Conservation (phyloP, 2,113 vertebrate species). For the Ceyx cyanopectus region DNA sequence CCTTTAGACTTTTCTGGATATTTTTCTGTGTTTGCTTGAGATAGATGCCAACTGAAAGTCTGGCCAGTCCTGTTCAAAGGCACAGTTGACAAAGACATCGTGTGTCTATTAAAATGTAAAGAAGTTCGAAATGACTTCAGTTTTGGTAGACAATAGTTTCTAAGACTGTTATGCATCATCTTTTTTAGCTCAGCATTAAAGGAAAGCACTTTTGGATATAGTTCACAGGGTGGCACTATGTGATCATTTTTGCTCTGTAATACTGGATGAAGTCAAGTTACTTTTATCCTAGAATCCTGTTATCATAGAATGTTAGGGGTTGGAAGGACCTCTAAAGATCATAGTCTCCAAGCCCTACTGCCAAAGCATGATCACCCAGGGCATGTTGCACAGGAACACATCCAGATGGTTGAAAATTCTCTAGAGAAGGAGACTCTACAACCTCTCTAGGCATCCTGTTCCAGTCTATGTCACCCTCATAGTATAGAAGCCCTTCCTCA, state of each 20-base stretch:
- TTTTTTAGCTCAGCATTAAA: background rate
- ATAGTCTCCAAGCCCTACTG: too few relatives aligned
- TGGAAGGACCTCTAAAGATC: too few relatives aligned
- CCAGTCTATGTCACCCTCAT: too few relatives aligned
- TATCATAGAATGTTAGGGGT: too few relatives aligned
- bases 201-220: background rate
- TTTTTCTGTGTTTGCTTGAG: background rate
- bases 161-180: background rate
- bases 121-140: background rate
- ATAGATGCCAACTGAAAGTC: background rate
- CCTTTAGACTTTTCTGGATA: background rate
- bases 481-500: too few relatives aligned
- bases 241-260: background rate
- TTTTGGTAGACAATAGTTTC: background rate
- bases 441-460: too few relatives aligned
- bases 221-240: constrained; percentile 47
- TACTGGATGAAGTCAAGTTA: background rate
- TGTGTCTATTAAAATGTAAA: background rate
- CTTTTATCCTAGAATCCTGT: background rate
- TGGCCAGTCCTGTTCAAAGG: background rate
- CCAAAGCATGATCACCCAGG: too few relatives aligned
- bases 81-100: background rate
- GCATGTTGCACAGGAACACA: too few relatives aligned
- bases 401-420: too few relatives aligned
- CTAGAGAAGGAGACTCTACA: too few relatives aligned